Evolutionary conservation across 2,888 invertebrate genomes (phyloP).

Genomic region (Ashinkailepas kermadecensis): DNA sequence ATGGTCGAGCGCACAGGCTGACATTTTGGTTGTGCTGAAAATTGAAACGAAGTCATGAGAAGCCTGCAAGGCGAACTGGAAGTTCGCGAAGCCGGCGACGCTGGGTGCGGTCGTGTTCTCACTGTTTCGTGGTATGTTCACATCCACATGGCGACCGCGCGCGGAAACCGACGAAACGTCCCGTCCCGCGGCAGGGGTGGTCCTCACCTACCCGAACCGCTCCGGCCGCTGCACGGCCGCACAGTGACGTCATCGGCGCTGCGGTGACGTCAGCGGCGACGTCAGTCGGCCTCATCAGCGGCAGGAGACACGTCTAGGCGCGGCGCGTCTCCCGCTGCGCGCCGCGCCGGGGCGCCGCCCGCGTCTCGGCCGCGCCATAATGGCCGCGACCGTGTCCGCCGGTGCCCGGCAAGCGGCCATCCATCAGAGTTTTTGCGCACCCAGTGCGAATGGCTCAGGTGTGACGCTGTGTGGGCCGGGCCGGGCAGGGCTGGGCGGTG

Average conservation of each 20-base stretch:
- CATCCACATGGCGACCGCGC: too few species aligned
- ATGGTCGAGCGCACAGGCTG: too few species aligned
- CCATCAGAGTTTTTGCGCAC: constrained; percentile 3
- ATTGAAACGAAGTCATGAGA: too few species aligned
- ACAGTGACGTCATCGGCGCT: background rate
- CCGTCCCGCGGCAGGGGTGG: too few species aligned
- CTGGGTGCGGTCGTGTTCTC: too few species aligned
- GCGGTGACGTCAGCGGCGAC: background rate
- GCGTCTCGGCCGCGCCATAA: background rate
- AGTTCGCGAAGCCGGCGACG: too few species aligned
- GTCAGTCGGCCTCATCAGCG: background rate
- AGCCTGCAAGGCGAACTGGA: too few species aligned
- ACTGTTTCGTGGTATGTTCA: too few species aligned
- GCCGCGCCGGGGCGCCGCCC: background rate
- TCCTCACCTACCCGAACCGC: background rate
- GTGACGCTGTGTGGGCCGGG: too few species aligned
- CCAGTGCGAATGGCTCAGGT: background rate
- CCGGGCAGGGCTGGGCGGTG: too few species aligned
- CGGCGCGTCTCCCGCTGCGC: background rate
- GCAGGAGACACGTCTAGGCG: background rate
- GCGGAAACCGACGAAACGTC: too few species aligned
- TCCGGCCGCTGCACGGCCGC: background rate
- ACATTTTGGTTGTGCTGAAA: too few species aligned
- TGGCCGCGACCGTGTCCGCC: background rate
- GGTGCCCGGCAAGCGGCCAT: background rate